Evolutionary conservation across 2,797 vertebrate species (phyloP).

Genomic region (Falco peregrinus): DNA sequence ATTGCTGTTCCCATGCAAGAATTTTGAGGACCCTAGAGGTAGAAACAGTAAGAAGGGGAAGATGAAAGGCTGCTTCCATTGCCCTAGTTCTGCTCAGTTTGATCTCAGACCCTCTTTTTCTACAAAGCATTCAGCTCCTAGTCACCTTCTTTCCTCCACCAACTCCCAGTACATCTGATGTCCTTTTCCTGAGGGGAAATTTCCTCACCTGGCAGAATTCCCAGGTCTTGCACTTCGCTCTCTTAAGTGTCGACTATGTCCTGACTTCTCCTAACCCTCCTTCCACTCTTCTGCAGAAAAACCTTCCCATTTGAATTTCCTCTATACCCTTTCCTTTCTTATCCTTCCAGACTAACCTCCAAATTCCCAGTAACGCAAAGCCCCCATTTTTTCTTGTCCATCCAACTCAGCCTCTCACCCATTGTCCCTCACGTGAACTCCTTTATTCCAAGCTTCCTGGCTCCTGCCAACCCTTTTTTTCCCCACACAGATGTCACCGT

Average conservation of each 20-base stretch:
- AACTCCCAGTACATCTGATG: background rate
- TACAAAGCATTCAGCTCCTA: background rate
- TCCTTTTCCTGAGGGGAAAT: background rate
- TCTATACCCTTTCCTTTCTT: background rate
- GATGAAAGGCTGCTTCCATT: background rate
- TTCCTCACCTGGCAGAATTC: background rate
- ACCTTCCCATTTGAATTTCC: background rate
- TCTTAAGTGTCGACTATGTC: rapidly evolving
- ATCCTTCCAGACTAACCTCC: background rate
- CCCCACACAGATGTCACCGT: background rate
- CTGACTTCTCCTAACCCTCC: background rate
- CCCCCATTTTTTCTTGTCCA: background rate
- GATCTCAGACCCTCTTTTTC: background rate
- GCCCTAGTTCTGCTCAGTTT: background rate
- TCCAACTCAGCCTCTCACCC: background rate
- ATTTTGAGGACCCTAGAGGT: background rate
- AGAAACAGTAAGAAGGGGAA: background rate
- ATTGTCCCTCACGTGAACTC: background rate
- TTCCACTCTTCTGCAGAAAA: background rate
- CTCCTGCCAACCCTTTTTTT: background rate
- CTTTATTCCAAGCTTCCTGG: background rate
- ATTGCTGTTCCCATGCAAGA: background rate
- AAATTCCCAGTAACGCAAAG: background rate
- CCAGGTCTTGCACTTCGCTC: background rate
- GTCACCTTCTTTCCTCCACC: background rate